Evolutionary conservation across 2,888 invertebrate species (phyloP), one percentile per base, ranked within the genome.

Genomic region (Andrena hattorfiana): DNA sequence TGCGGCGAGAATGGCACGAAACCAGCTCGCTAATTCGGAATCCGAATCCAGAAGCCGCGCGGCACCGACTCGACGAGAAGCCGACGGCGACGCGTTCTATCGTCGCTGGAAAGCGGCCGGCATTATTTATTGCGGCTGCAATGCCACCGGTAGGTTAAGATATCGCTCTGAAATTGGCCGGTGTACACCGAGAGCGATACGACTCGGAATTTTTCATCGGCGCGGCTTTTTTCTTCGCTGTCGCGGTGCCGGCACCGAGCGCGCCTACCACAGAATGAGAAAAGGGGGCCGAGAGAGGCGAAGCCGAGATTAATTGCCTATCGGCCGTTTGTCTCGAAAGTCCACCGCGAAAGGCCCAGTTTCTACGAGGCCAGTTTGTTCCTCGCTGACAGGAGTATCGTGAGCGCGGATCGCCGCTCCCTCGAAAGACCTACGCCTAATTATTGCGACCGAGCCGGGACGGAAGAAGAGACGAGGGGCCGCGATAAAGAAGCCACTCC

Each of bases 241-340:
- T 67, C 79, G 56, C 71, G 42, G 64, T 32, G 7, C 20, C 51
- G 68, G 28, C 30, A 8, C 54, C 49, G 35, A 20, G 16, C 26
- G n/a, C 56, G 70, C 69, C 42, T 51, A n/a, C 16, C 63, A 10
- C 30, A 32, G 77, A 59, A 23, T 42, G 78, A 63, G 62, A 62
- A 71, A 68, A 30, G 74, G 72, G 30, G 10, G 10, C 42, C n/a
- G 51, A 35, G 54, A 70, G 70, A 54, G 72, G 76, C 77, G 77
- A 74, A 75, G 77, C 54, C 69, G 83, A 87, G 89, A 89, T 87
- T 89, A 87, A 87, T 87, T 87, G 87, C 89, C 87, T 87, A 89
- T 87, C 87, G 89, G 74, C 89, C 83, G 87, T 89, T 87, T 87
- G 87, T 87, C 87, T 87, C 79, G 85, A 77, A 79, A 88, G 83